phyloP scores from a whole-genome alignment of 2,888 invertebrate genomes.

The Scelioninae gen. 1 region DNA sequence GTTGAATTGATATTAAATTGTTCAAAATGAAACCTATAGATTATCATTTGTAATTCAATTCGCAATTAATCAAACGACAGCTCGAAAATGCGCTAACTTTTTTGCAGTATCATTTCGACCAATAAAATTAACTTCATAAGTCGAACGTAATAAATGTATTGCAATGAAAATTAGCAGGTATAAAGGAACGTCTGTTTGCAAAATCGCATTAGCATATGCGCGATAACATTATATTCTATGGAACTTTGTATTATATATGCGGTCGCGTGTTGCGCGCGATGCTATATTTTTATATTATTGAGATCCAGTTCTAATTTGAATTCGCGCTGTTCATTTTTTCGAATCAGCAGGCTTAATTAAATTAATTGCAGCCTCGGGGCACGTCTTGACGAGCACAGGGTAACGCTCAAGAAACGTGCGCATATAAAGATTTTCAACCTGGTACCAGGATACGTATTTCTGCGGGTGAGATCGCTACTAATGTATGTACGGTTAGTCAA shows the following conservation, averaged over 20 bases:
- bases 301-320: too few species aligned
- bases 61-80: neutral
- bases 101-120: too few species aligned
- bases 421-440: conserved; percentile 27
- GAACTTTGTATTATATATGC: too few species aligned
- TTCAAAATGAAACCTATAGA: neutral
- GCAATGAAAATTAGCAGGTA: too few species aligned
- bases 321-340: too few species aligned
- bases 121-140: too few species aligned
- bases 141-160: too few species aligned
- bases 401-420: conserved; percentile 17
- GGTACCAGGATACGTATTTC: conserved; percentile 18
- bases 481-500: conserved; percentile 11
- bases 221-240: too few species aligned
- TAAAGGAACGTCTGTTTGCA: too few species aligned
- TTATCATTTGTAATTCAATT: conserved; percentile 2
- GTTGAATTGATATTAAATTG: conserved; percentile 1
- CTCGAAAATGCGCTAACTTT: neutral
- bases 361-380: conserved; percentile 64
- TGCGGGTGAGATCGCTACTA: conserved; percentile 6
- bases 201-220: too few species aligned
- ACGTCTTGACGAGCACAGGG: conserved; percentile 31
- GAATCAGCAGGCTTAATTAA: conserved; percentile 61
- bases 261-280: too few species aligned
- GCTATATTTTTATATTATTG: too few species aligned